A percentile compares a stretch with the other conserved stretches of the same genome.
phyloP scores from a whole-genome alignment of 2,888 invertebrate genomes.

The Spilarctia lutea region DNA sequence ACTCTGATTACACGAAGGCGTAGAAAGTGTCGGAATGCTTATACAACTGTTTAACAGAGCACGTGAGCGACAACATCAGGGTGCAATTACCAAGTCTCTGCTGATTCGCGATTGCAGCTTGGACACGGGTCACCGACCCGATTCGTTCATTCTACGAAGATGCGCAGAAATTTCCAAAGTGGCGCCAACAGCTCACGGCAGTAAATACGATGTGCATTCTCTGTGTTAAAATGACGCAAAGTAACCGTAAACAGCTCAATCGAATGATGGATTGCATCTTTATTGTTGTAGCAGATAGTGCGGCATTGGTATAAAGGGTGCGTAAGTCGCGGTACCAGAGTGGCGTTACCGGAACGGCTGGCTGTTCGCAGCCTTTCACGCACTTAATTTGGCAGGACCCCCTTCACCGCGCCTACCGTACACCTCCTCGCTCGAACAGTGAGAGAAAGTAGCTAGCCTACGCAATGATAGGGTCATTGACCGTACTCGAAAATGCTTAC shows the following conservation, averaged over 20 bases:
- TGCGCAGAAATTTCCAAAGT: conserved; percentile 56
- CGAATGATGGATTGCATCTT: conserved; percentile 38
- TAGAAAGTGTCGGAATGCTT: conserved; percentile 81
- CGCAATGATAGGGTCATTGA: conserved; percentile 85
- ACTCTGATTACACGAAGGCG: conserved; percentile 75
- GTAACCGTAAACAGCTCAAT: conserved; percentile 46
- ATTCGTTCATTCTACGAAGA: conserved; percentile 63
- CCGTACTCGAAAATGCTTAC: conserved; percentile 84
- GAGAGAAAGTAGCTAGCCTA: conserved; percentile 86
- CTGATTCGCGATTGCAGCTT: conserved; percentile 68
- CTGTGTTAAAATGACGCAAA: conserved; percentile 28
- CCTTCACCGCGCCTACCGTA: conserved; percentile 70
- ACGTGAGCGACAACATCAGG: conserved; percentile 63
- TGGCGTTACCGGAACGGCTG: conserved; percentile 68
- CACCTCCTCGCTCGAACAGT: conserved; percentile 71
- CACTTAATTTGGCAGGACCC: conserved; percentile 85
- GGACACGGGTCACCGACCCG: conserved; percentile 71
- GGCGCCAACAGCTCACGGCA: conserved; percentile 58
- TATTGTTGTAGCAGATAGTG: conserved; percentile 48
- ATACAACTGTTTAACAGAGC: conserved; percentile 75
- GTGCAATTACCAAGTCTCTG: conserved; percentile 65
- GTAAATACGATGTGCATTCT: conserved; percentile 35
- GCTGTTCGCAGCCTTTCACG: conserved; percentile 82
- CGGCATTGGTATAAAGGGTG: conserved; percentile 48
- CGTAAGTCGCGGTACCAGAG: conserved; percentile 52